Conservation (phyloP, 2,797 vertebrate genomes). For the Morus bassanus region DNA sequence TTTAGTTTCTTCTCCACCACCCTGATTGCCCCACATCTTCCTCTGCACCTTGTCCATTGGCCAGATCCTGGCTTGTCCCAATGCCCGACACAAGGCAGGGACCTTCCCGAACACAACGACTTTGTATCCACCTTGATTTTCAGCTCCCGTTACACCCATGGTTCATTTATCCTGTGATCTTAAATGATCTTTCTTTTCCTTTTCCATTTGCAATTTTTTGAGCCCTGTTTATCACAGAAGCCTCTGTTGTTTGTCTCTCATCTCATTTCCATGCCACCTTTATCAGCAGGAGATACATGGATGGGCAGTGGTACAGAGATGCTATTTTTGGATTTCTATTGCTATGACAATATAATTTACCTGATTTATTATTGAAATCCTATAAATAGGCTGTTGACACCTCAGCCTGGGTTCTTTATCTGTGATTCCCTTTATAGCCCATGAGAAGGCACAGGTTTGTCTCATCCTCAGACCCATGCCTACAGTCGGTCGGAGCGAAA, state of each 20-base stretch:
- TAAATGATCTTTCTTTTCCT: not conserved
- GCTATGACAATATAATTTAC: not conserved
- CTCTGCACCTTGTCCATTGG: not conserved
- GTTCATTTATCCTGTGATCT: not conserved
- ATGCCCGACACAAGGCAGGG: not conserved
- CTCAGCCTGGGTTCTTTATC: not conserved
- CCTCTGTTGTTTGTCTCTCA: not conserved
- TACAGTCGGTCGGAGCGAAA: not conserved
- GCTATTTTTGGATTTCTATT: not conserved
- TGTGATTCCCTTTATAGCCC: not conserved
- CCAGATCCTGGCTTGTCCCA: not conserved
- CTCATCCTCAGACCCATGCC: not conserved
- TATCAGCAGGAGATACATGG: not conserved
- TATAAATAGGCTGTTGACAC: not conserved
- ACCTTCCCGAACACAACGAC: not conserved
- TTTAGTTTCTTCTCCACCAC: not conserved
- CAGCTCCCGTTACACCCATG: rapidly evolving
- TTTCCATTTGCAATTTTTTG: not conserved
- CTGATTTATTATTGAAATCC: not conserved
- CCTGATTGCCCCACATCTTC: not conserved
- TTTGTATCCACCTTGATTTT: rapidly evolving
- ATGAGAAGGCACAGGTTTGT: not conserved
- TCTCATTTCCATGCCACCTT: not conserved
- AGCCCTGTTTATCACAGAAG: not conserved
- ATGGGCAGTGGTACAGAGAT: not conserved